A percentile compares a stretch with the other conserved stretches of the same genome.
phyloP scores from a whole-genome alignment of 1,140 invertebrate genomes.

The Leptestheria dahalacensis region DNA sequence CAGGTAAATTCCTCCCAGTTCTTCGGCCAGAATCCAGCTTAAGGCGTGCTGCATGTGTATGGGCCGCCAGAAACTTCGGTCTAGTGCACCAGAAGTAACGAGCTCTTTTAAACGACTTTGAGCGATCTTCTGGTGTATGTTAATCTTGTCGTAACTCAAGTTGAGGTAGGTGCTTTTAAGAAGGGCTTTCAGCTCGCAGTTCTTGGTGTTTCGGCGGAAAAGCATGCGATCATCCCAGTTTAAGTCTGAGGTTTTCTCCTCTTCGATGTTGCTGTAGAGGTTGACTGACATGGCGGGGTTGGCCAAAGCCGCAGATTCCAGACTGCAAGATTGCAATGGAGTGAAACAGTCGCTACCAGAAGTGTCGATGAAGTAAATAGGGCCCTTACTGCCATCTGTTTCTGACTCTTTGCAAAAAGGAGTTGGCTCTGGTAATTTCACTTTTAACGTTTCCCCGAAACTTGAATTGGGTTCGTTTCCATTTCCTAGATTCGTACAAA shows the following conservation, averaged over 20 bases:
- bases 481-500: too few relatives aligned
- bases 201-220: too few relatives aligned
- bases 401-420: too few relatives aligned
- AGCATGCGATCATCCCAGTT: too few relatives aligned
- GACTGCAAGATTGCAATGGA: conserved; percentile 41
- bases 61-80: not conserved
- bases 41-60: not conserved
- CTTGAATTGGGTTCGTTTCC: too few relatives aligned
- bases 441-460: too few relatives aligned
- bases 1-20: not conserved
- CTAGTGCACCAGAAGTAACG: not conserved
- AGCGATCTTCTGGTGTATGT: not conserved
- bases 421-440: too few relatives aligned
- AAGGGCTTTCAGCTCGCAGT: too few relatives aligned
- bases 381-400: too few relatives aligned
- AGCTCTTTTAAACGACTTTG: not conserved
- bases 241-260: not conserved
- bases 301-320: conserved; percentile 45
- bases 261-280: not conserved
- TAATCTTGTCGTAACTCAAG: not conserved
- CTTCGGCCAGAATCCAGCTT: not conserved
- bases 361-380: not conserved
- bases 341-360: not conserved
- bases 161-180: not conserved
- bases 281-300: conserved; percentile 38